Conservation (phyloP, 2,113 vertebrate genomes). For the Sialia sialis region DNA sequence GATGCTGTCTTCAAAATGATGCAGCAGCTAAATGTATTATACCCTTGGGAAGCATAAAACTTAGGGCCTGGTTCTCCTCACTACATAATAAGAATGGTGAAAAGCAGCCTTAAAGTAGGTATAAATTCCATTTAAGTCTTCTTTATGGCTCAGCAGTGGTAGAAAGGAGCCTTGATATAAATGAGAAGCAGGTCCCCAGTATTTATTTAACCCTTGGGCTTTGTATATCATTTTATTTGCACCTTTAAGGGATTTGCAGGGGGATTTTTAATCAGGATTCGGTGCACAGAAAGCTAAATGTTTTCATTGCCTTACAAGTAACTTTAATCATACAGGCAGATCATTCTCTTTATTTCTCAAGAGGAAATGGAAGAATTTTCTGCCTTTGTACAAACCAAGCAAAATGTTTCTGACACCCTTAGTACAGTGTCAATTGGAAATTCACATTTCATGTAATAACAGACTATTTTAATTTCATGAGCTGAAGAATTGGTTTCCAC, state of each 20-base stretch:
- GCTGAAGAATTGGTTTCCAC: slow-evolving; percentile 51
- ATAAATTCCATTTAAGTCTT: slow-evolving; percentile 49
- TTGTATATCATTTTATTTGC: slow-evolving; percentile 61
- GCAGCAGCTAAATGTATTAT: slow-evolving; percentile 22
- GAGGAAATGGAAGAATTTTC: slow-evolving; percentile 5
- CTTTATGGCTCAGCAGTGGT: slow-evolving; percentile 24
- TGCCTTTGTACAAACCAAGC: slow-evolving; percentile 11
- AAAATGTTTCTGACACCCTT: slow-evolving; percentile 63
- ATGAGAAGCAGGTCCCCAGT: slow-evolving; percentile 24
- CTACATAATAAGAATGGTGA: slow-evolving; percentile 26
- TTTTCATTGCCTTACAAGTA: slow-evolving; percentile 38
- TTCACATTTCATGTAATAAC: slow-evolving; percentile 63
- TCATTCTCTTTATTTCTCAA: slow-evolving; percentile 50
- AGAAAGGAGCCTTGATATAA: background rate
- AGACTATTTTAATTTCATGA: slow-evolving; percentile 71
- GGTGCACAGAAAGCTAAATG: slow-evolving; percentile 33
- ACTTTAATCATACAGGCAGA: slow-evolving; percentile 31
- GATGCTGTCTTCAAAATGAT: slow-evolving; percentile 43
- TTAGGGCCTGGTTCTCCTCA: slow-evolving; percentile 38
- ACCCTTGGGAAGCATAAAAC: slow-evolving; percentile 34
- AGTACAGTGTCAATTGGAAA: slow-evolving; percentile 51
- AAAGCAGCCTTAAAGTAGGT: slow-evolving; percentile 37
- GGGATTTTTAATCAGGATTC: slow-evolving; percentile 48
- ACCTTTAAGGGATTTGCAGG: slow-evolving; percentile 45
- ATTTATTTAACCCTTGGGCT: slow-evolving; percentile 61